A percentile compares a stretch with the other conserved stretches of the same genome.
These are phyloP conservation scores for Synergus gifuensis DNA, from an alignment of 2,888 invertebrate species.

Conservation along the genomic window DNA sequence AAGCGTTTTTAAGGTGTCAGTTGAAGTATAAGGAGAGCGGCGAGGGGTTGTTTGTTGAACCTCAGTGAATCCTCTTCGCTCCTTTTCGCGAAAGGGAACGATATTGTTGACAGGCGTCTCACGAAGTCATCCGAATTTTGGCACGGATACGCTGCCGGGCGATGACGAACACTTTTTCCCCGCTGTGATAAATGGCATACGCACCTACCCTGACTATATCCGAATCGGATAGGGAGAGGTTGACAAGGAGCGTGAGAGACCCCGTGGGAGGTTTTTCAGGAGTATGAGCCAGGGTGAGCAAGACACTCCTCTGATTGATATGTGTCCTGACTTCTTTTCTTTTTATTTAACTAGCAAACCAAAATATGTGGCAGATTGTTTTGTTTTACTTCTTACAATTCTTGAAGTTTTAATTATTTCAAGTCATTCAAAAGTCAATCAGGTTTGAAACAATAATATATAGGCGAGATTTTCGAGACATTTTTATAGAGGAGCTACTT, in stretches of 20 bases:
- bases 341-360: no score
- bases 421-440: no score
- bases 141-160: slow-evolving; percentile 65
- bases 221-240: slow-evolving; percentile 62
- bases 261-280: slow-evolving; percentile 56
- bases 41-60: background rate
- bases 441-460: no score
- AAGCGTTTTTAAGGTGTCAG: slow-evolving; percentile 14
- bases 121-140: slow-evolving; percentile 75
- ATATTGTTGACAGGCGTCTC: slow-evolving; percentile 74
- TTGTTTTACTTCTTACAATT: no score
- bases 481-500: no score
- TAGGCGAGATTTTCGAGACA: no score
- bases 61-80: background rate
- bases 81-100: slow-evolving; percentile 52
- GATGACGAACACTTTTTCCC: slow-evolving; percentile 76
- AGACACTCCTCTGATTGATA: slow-evolving; percentile 73
- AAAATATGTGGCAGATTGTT: no score
- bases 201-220: slow-evolving; percentile 63
- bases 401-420: no score
- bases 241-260: slow-evolving; percentile 68
- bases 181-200: slow-evolving; percentile 75
- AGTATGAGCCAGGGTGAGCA: slow-evolving; percentile 61
- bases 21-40: background rate
- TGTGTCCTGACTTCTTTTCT: slow-evolving; percentile 48